Base-by-base conservation (phyloP, 1,140 invertebrate species). In the Hyles vespertilio region DNA sequence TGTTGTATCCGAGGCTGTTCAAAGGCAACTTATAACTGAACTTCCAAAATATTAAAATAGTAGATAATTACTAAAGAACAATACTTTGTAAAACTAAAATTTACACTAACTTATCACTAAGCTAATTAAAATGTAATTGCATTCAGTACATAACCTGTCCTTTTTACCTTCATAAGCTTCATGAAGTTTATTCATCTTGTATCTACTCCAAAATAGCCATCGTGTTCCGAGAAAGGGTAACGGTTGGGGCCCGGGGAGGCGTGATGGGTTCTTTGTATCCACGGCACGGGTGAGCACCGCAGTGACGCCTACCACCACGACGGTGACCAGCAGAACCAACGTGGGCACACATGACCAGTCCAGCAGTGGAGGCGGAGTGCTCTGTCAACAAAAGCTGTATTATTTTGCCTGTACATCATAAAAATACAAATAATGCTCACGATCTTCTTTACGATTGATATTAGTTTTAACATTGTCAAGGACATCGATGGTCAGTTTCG, bases 201-300 rank as follows among this genome's bases (percentile, higher is more conserved):
- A 96, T 46, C 90, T 84, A 7, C 93, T 93, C 75, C 94, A 91
- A 77, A 95, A 96, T 11, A 94, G 92, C 96, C 95, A 97, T 50
- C 92, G 91, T 4, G 95, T 96, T 2, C 96, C 96, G n/a, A 97
- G 68, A 22, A 96, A 81, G 0, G 95, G 95, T 12, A 96, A 72
- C 0, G 92, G 75, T 22, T 90, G 77, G 0, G 95, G 95, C n/a
- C 95, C 95, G 0, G 95, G 96, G 10, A 97, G 91, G 8, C 87
- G 72, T 0, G 53, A 48, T 3, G 62, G 53, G 10, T 64, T 60
- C 59, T 81, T 85, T n/a, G 52, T 51, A 10, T 84, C 76, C 0
- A 63, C 45, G 0, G 72, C 52, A 0, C 79, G 70, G 2, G 72
- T 67, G 5, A 77, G 33, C 34, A 84, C 52, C 2, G 74, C 79